Evolutionary conservation across 2,888 invertebrate species (phyloP).

Genomic region (Cryptophagus acutangulus): DNA sequence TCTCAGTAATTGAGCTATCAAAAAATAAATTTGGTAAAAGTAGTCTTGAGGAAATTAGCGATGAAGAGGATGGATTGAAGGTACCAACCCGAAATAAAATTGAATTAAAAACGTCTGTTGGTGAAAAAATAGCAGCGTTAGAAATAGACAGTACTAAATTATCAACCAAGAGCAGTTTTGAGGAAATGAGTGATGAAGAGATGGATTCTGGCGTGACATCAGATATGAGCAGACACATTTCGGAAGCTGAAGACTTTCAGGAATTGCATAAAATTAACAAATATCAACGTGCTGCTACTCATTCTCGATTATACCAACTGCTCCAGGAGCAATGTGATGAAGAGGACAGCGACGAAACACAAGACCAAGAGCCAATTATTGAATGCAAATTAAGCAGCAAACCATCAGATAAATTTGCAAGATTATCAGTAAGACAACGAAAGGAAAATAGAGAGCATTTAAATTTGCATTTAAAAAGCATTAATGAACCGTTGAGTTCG

Average conservation of each 20-base stretch:
- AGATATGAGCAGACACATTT: constrained; percentile 63
- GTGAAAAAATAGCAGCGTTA: constrained; percentile 37
- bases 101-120: constrained; percentile 31
- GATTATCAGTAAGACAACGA: constrained; percentile 22
- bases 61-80: too few relatives aligned
- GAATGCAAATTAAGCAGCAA: constrained; percentile 7
- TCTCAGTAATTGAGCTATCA: too few relatives aligned
- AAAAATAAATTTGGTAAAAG: too few relatives aligned
- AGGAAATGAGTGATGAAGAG: constrained; percentile 54
- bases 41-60: too few relatives aligned
- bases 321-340: constrained; percentile 54
- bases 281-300: constrained; percentile 67
- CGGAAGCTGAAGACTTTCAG: constrained; percentile 61
- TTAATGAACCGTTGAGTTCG: constrained; percentile 42
- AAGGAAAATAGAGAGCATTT: constrained; percentile 39
- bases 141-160: too few relatives aligned
- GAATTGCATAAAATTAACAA: constrained; percentile 55
- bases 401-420: constrained; percentile 24
- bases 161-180: constrained; percentile 28
- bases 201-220: constrained; percentile 67
- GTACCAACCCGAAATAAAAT: constrained; percentile 17
- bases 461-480: constrained; percentile 50
- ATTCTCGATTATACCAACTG: constrained; percentile 64
- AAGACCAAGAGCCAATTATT: constrained; percentile 25
- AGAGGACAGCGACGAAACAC: constrained; percentile 40